Evolutionary conservation across 2,888 invertebrate species (phyloP).

Genomic region (Gerris lacustris): DNA sequence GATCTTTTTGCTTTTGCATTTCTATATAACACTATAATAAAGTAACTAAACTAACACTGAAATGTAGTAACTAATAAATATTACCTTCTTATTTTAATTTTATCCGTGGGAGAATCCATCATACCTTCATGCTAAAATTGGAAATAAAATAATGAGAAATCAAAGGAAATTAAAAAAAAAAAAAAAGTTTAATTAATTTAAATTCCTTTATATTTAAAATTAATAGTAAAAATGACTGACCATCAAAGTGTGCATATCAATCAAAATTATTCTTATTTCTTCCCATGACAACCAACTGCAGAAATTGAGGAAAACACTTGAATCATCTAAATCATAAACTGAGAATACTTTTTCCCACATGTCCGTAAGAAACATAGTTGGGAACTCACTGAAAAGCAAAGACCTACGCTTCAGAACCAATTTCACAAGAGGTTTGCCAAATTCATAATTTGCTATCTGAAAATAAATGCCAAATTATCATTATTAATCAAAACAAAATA

Average conservation of each 20-base stretch:
- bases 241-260: background rate
- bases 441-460: background rate
- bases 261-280: background rate
- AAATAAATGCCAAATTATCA: background rate
- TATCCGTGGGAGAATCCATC: too few species aligned
- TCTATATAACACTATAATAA: too few species aligned
- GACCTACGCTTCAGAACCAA: background rate
- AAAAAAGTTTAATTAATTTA: too few species aligned
- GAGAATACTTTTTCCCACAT: background rate
- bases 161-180: too few species aligned
- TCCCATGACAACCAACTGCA: background rate
- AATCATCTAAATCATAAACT: background rate
- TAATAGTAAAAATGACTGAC: background rate
- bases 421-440: background rate
- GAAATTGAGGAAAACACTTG: background rate
- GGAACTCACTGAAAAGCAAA: background rate
- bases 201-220: too few species aligned
- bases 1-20: too few species aligned
- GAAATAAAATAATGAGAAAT: too few species aligned
- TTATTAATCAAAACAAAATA: too few species aligned
- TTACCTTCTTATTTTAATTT: too few species aligned
- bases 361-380: background rate
- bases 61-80: too few species aligned
- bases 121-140: too few species aligned
- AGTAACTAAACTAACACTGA: too few species aligned